Conservation (phyloP, 2,888 invertebrate species). For the Phalangium opilio region DNA sequence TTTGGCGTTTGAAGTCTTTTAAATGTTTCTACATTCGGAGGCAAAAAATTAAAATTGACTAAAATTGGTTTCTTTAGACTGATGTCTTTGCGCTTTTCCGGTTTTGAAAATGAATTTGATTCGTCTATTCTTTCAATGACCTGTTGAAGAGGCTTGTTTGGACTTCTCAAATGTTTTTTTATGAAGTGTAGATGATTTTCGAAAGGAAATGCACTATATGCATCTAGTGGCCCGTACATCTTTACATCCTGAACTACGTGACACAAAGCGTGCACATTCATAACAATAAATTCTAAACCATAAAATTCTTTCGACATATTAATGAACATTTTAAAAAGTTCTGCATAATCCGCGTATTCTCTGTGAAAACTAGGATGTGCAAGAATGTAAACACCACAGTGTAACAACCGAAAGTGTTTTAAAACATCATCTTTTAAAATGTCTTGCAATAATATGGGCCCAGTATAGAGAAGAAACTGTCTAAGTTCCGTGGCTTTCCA, state of each 20-base stretch:
- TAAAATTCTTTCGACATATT: neutral
- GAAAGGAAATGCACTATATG: slow-evolving; percentile 2
- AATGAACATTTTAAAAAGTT: neutral
- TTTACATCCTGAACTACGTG: neutral
- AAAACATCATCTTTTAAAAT: neutral
- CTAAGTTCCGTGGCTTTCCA: slow-evolving; percentile 1
- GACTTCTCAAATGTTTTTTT: neutral
- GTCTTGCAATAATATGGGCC: neutral
- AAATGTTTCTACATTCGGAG: no score
- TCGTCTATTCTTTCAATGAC: neutral
- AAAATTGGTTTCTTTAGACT: no score
- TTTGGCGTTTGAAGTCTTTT: no score
- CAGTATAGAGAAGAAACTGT: neutral
- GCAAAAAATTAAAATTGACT: no score
- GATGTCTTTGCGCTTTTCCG: no score
- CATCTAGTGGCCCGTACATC: neutral
- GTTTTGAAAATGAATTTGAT: no score
- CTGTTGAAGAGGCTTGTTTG: slow-evolving; percentile 1
- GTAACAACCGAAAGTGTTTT: no score
- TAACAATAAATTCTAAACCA: neutral
- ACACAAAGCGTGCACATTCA: neutral
- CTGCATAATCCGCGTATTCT: no score
- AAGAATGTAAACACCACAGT: no score
- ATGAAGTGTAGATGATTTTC: neutral
- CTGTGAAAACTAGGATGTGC: no score